Evolutionary conservation across 2,113 vertebrate genomes (phyloP).

Genomic region (Pachycephala philippinensis): DNA sequence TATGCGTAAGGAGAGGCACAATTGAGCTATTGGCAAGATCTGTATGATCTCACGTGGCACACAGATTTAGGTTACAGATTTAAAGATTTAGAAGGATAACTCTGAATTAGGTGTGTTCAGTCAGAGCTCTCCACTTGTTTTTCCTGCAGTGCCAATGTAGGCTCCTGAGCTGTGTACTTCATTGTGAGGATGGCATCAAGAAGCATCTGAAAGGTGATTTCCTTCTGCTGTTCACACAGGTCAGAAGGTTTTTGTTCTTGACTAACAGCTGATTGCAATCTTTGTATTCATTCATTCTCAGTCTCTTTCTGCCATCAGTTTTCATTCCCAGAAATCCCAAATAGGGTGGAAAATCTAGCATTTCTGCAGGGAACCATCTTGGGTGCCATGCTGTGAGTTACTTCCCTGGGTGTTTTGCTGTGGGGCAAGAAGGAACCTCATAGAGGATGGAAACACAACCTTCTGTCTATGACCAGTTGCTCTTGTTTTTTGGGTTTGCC

Average conservation of each 20-base stretch:
- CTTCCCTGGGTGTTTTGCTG: neutral
- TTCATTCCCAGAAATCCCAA: neutral
- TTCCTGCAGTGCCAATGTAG: neutral
- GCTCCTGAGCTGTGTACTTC: neutral
- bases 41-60: neutral
- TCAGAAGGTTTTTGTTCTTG: neutral
- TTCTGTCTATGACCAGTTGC: neutral
- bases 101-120: neutral
- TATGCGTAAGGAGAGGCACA: neutral
- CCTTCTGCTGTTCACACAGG: neutral
- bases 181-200: fast-evolving
- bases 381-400: neutral
- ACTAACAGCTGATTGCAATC: neutral
- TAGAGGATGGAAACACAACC: neutral
- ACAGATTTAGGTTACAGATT: neutral
- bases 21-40: neutral
- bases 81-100: neutral
- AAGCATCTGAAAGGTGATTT: neutral
- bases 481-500: neutral
- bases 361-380: neutral
- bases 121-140: neutral
- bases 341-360: neutral
- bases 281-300: neutral
- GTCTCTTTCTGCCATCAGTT: neutral
- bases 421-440: neutral